Conservation (phyloP, 2,888 invertebrate species). For the Stenurella melanura region DNA sequence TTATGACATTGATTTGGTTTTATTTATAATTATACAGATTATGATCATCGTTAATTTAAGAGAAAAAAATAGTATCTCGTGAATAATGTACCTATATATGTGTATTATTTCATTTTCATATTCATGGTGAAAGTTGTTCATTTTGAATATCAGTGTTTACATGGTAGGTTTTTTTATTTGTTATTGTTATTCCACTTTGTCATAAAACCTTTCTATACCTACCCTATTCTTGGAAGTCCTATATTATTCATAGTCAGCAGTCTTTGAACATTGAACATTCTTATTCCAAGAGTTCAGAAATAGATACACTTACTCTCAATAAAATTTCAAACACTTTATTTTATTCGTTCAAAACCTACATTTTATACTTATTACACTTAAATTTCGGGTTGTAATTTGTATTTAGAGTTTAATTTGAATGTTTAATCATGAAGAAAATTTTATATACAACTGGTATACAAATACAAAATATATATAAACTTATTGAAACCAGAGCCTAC, state of each 20-base stretch:
- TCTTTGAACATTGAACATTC: background rate
- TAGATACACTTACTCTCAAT: no score
- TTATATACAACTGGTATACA: no score
- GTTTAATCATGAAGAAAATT: no score
- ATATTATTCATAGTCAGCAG: background rate
- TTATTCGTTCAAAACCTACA: no score
- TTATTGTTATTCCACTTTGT: background rate
- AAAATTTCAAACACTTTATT: no score
- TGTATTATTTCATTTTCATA: background rate
- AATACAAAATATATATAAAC: no score
- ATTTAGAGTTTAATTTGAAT: no score
- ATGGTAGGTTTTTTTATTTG: background rate
- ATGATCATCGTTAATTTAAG: slow-evolving; percentile 15
- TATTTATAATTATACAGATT: slow-evolving; percentile 11
- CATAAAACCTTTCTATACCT: background rate
- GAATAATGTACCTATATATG: background rate
- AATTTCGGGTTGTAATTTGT: no score
- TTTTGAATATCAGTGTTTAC: background rate
- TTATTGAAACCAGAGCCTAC: no score
- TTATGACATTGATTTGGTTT: background rate
- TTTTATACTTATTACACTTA: no score
- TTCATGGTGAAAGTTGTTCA: background rate
- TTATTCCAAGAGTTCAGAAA: background rate
- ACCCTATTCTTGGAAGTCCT: background rate
- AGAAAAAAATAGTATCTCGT: background rate